A percentile compares a stretch with the other conserved stretches of the same genome.
These are phyloP conservation scores for Drosophila rubida DNA, from an alignment of 2,888 invertebrate species.

Conservation along the genomic window DNA sequence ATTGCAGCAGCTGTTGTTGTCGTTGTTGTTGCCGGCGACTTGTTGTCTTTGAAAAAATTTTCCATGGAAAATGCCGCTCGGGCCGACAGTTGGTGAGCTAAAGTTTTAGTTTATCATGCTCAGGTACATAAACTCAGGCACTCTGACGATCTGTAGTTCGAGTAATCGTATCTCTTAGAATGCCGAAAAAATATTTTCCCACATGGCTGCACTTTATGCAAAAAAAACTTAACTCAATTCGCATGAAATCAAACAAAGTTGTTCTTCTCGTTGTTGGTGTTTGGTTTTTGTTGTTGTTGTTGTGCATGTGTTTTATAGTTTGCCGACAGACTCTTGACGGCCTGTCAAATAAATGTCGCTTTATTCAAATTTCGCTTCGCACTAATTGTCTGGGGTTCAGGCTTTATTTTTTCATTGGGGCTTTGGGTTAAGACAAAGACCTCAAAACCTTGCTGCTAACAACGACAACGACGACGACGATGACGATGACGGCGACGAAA, in stretches of 20 bases:
- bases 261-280: conserved; percentile 35
- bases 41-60: conserved; percentile 76
- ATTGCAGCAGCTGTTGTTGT: conserved; percentile 14
- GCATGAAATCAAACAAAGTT: conserved; percentile 71
- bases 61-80: conserved; percentile 72
- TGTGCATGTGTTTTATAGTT: conserved; percentile 58
- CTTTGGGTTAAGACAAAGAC: conserved; percentile 65
- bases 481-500: neutral
- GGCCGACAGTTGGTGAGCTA: conserved; percentile 14
- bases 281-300: conserved; percentile 8
- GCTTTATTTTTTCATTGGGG: conserved; percentile 8
- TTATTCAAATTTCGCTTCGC: conserved; percentile 82
- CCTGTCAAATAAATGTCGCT: conserved; percentile 83
- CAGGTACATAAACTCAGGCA: conserved; percentile 15
- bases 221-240: conserved; percentile 59
- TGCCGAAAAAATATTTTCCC: conserved; percentile 63
- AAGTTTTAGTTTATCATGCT: conserved; percentile 38
- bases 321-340: conserved; percentile 79
- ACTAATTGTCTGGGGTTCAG: conserved; percentile 70
- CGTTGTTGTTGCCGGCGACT: conserved; percentile 57
- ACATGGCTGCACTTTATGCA: conserved; percentile 77
- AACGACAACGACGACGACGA: neutral
- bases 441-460: conserved; percentile 55
- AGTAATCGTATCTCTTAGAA: conserved; percentile 42
- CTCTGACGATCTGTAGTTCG: conserved; percentile 13